phyloP scores from a whole-genome alignment of 2,113 vertebrate species.

The Eptatretus burgeri region DNA sequence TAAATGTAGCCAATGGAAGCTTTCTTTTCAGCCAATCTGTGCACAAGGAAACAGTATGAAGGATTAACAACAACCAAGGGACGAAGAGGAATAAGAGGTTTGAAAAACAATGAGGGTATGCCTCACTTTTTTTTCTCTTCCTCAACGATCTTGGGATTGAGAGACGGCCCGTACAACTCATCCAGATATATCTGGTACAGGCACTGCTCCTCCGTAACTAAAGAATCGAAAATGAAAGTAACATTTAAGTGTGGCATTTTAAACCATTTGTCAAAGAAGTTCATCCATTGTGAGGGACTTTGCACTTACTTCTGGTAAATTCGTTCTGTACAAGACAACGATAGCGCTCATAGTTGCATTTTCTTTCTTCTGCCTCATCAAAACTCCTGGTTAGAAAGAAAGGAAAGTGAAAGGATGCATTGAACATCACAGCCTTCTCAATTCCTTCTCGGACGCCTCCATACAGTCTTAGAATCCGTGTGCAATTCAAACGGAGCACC shows the following conservation, averaged over 20 bases:
- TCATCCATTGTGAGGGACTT: fast-evolving
- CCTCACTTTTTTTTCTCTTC: slow-evolving; percentile 80
- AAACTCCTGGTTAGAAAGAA: not conserved
- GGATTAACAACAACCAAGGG: too few species aligned
- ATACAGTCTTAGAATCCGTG: too few species aligned
- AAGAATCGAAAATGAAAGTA: not conserved
- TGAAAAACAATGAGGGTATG: not conserved
- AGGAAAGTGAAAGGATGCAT: too few species aligned
- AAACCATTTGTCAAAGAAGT: not conserved
- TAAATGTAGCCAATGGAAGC: slow-evolving; percentile 79
- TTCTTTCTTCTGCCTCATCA: slow-evolving; percentile 60
- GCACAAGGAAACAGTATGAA: not conserved
- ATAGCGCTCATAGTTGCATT: slow-evolving; percentile 83
- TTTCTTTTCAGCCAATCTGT: slow-evolving; percentile 57
- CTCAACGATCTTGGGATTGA: slow-evolving; percentile 41
- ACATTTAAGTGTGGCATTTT: not conserved
- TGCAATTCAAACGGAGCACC: too few species aligned
- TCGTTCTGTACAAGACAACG: slow-evolving; percentile 84
- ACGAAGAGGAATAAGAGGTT: not conserved
- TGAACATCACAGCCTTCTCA: too few species aligned
- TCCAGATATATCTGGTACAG: slow-evolving; percentile 86
- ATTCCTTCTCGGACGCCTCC: too few species aligned
- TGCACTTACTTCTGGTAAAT: slow-evolving; percentile 61
- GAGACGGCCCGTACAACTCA: slow-evolving; percentile 59
- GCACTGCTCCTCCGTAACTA: slow-evolving; percentile 85